Evolutionary conservation across 2,888 invertebrate genomes (phyloP), one percentile per base, ranked within the genome.

Genomic region (Apamea crenata): DNA sequence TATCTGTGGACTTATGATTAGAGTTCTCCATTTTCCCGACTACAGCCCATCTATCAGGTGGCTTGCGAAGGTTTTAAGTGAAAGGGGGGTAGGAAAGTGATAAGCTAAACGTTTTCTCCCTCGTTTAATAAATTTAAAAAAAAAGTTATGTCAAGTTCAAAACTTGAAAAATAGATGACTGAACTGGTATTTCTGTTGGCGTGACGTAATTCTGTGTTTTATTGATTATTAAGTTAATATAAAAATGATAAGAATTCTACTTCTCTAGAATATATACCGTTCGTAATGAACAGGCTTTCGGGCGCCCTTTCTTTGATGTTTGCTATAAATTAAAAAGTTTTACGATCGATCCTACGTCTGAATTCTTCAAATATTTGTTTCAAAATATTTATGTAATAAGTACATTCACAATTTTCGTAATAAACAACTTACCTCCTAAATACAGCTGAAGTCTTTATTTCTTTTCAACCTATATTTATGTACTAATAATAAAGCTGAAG

Each of bases 351-450:
- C n/a, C 47, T 69, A 16, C n/a, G 18, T 29, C 63, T 50, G 40
- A 53, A 53, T 77, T 44, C 77, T 53, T 65, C 40, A 44, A 77
- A 32, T 53, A 77, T 76, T 77, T 53, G 50, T 76, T 63, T 63
- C 8, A 50, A 29, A 63, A 50, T 63, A 75, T 76, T 74, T 50
- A 61, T 56, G 56, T 56, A 25, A n/a, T 25, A 56, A 56, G 12
- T 25, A 56, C 25, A 56, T 12, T 56, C 25, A 56, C 12, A 56
- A n/a, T n/a, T 25, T 56, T 56, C 25, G 12, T 56, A n/a, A 25
- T 56, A n/a, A 56, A 56, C 10, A 56, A 56, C 25, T 10, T 56
- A 25, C 3, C 25, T 56, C 25, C 25, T 56, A 10, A 10, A 25
- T n/a, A 56, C 1, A 12, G 56, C 25, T 56, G 53, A 53, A 56